A percentile compares a stretch with the other conserved stretches of the same genome.
These are phyloP conservation scores for Palloptera scutellata DNA, from an alignment of 2,888 invertebrate species.

Conservation along the genomic window DNA sequence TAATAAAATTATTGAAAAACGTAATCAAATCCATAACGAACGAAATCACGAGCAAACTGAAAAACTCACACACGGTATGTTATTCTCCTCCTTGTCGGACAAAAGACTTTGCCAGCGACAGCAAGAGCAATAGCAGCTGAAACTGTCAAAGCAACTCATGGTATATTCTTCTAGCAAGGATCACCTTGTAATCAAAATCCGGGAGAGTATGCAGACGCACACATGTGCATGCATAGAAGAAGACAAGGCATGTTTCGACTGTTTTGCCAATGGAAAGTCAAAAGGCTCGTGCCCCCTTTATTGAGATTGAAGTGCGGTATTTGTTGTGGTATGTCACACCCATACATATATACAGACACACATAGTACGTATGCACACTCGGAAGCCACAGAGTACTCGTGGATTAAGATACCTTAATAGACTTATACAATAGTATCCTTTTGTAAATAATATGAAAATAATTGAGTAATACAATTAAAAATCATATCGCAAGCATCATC, in stretches of 20 bases:
- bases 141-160: conserved; percentile 42
- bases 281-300: conserved; percentile 8
- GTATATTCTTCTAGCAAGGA: conserved; percentile 30
- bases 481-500: too few relatives aligned
- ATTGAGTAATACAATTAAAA: conserved; percentile 37
- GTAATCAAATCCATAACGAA: background rate
- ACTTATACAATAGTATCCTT: conserved; percentile 4
- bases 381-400: too few relatives aligned
- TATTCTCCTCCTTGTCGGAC: background rate
- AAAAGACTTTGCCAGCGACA: background rate
- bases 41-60: background rate
- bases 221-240: background rate
- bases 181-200: background rate
- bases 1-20: too few relatives aligned
- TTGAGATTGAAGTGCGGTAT: background rate
- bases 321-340: background rate
- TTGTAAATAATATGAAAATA: conserved; percentile 39
- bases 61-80: background rate
- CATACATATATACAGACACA: background rate
- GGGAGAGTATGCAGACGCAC: background rate
- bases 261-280: background rate
- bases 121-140: conserved; percentile 37
- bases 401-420: background rate
- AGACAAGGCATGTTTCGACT: background rate
- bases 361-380: too few relatives aligned